Conservation (phyloP, 2,888 invertebrate genomes). For the Morpho deidamia region DNA sequence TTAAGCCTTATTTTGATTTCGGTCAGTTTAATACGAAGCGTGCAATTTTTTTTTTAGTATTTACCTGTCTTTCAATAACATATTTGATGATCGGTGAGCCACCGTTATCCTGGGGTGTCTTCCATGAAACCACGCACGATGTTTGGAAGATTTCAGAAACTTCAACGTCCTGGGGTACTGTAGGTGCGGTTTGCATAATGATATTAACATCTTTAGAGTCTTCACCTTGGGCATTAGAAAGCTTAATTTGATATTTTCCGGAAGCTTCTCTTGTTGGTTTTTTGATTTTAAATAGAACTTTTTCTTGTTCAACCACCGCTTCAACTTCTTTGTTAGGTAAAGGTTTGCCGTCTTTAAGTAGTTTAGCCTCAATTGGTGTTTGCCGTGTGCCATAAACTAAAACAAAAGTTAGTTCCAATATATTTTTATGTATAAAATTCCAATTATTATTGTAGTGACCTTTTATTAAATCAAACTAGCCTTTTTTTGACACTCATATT, state of each 20-base stretch:
- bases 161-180: constrained; percentile 89
- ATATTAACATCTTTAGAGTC: constrained; percentile 90
- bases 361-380: constrained; percentile 92
- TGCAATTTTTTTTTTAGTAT: background rate
- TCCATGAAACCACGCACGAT: constrained; percentile 92
- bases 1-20: too few species aligned
- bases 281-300: constrained; percentile 93
- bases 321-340: constrained; percentile 93
- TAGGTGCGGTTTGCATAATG: constrained; percentile 93
- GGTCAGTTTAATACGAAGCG: too few species aligned
- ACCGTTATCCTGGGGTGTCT: constrained; percentile 91
- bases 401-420: too few species aligned
- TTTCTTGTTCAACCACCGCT: constrained; percentile 93
- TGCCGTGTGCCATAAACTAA: constrained; percentile 92
- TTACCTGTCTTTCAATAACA: constrained; percentile 88
- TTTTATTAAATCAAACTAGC: too few species aligned
- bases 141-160: constrained; percentile 93
- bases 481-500: too few species aligned
- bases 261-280: constrained; percentile 92
- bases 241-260: constrained; percentile 94
- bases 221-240: constrained; percentile 96
- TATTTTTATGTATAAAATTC: too few species aligned
- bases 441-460: background rate
- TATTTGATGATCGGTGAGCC: constrained; percentile 92
- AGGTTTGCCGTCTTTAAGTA: constrained; percentile 94